Evolutionary conservation across 2,113 vertebrate species (phyloP).

Genomic region (Aegithalos caudatus): DNA sequence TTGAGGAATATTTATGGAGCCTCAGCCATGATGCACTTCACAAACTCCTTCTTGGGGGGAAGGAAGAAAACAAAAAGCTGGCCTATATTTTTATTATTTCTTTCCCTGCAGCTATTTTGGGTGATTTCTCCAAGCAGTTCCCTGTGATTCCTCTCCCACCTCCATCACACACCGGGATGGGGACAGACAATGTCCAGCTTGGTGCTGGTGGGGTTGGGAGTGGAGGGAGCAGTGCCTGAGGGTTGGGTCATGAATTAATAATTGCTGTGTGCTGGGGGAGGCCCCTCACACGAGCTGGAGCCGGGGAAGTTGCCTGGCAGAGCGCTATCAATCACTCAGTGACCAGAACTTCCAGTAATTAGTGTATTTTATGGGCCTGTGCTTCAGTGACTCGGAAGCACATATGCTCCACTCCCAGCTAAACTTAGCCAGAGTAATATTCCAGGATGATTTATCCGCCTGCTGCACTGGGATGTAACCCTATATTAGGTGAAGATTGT

Average conservation of each 20-base stretch:
- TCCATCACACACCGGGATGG: neutral
- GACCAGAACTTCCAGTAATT: slow-evolving; percentile 89
- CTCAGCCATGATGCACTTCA: neutral
- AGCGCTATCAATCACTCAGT: slow-evolving; percentile 87
- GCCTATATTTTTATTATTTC: neutral
- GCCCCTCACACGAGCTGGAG: slow-evolving; percentile 72
- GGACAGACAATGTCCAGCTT: slow-evolving; percentile 55
- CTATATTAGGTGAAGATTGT: slow-evolving; percentile 75
- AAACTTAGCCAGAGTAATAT: slow-evolving; percentile 80
- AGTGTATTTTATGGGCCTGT: slow-evolving; percentile 86
- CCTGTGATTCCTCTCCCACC: neutral
- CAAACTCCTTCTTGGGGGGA: neutral
- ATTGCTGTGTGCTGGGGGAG: slow-evolving; percentile 74
- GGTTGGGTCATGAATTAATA: slow-evolving; percentile 82
- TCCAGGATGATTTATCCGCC: slow-evolving; percentile 83
- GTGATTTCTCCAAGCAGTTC: slow-evolving; percentile 14
- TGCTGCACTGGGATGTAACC: slow-evolving; percentile 80
- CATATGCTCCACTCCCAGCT: slow-evolving; percentile 78
- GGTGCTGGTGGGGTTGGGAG: slow-evolving; percentile 41
- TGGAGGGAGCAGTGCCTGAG: slow-evolving; percentile 71
- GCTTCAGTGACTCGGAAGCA: slow-evolving; percentile 82
- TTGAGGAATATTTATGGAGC: neutral
- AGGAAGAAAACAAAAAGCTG: neutral
- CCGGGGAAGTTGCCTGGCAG: slow-evolving; percentile 78
- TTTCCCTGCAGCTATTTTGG: neutral